Base-by-base conservation (phyloP, 1,140 invertebrate species). In the Drosophila jambulina region DNA sequence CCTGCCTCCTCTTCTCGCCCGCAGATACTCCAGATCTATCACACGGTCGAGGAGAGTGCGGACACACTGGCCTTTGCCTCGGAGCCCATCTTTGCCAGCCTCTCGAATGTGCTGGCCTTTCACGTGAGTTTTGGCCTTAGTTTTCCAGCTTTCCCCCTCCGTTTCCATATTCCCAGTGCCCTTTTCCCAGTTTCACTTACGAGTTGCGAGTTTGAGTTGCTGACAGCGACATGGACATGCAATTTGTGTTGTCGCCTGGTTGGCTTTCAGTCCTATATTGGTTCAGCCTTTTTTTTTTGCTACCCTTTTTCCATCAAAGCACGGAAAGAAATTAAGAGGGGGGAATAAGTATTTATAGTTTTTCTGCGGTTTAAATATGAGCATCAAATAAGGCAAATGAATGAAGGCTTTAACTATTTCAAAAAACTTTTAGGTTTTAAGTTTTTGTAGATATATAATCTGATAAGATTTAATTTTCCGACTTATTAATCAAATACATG, bases 11-110 rank as follows among this genome's bases (percentile, higher is more conserved):
- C 40, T 93, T 51, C 49, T 29, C 34, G 10, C 43, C 48, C 21
- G 19, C 94, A 92, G 94, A 96, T 95, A 84, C 92, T 95, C 19
- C 94, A 96, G 93, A 95, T 97, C 56, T 93, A 97, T 57, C 96
- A 97, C 81, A 93, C 95, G 3, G 94, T 97, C 1, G 96, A 97
- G 90, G 97, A 98, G 91, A 96, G 96, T 80, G 92, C 95, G 23
- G 96, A 98, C 74, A 98, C 97, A 4, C 92, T 99, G 68, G 98
- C 98, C 0, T 99, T 99, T 93, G 98, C 97, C 7, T 95, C 97
- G 0, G 98, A 99, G 92, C 97, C 97, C 0, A 95, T 99, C 4
- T 94, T 97, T 27, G 97, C 96, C 8, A 98, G 97, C 93, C 94
- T 99, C 10, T 96, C 97, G 13, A 99, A 98, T 93, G 96, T 98